Base-by-base conservation (phyloP, 2,113 vertebrate species). In the Phaethon lepturus region DNA sequence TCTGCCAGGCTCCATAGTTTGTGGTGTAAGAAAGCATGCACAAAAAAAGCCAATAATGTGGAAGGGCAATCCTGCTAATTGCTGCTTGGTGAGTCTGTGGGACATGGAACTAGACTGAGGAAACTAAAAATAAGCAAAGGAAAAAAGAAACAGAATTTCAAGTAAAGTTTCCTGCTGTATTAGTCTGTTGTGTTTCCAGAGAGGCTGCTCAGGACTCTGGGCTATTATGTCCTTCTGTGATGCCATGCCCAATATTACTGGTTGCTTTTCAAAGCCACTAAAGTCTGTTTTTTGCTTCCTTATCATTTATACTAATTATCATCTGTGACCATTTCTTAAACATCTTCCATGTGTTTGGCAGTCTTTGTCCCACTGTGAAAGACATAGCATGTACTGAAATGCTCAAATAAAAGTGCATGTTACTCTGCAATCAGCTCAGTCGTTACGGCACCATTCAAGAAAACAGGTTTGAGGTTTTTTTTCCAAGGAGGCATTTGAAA, bases 261-360 rank as follows among this genome's bases (percentile, higher is more conserved):
- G 77, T 85, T 91, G 49, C 28, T 87, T 96, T 91, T 79, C 60
- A 85, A 89, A 91, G 49, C 11, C 68, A 40, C 8, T 40, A 7
- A 52, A 52, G 35, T 24, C 58, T n/a, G 9, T 3, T 26, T 86
- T 86, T 78, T 87, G 17, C 50, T 95, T 84, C 69, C 10, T 1
- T 75, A 84, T 72, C 2, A 10, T 75, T 93, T 88, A 56, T 67
- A 64, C 8, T 89, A 86, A 90, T 90, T 79, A 86, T 82, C 15
- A 85, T 47, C 56, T 19, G 11, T 93, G 80, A 71, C 64, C 33
- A 38, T 78, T 97, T 85, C 86, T 91, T 89, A 90, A 89, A 60
- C 40, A 67, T 44, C 35, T 91, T 81, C 60, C 38, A 60, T 52
- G 60, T 75, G 40, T 81, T 81, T 89, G 69, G 52, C 77, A 95